phyloP scores from a whole-genome alignment of 2,797 vertebrate genomes.

The Ctenosaura bakeri region DNA sequence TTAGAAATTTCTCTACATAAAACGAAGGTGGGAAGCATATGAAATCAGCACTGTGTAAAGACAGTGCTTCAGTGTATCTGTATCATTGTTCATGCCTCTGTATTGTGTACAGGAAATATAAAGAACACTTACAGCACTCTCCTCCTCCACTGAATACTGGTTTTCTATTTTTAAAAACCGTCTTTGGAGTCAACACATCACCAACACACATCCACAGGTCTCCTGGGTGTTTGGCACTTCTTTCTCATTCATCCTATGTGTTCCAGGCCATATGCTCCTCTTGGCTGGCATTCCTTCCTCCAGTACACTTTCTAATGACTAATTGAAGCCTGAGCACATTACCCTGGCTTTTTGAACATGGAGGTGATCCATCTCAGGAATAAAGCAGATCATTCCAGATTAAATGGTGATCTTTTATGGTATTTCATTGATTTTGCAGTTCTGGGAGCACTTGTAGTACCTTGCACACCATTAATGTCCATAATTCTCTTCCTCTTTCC shows the following conservation, averaged over 20 bases:
- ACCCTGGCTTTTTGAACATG: neutral
- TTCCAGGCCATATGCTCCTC: slow-evolving; percentile 45
- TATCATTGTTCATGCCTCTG: neutral
- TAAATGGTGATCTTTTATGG: slow-evolving; percentile 5
- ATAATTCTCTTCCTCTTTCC: neutral
- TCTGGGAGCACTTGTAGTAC: neutral
- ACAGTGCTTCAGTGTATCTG: neutral
- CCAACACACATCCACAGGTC: neutral
- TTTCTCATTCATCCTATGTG: slow-evolving; percentile 5
- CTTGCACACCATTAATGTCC: slow-evolving; percentile 1
- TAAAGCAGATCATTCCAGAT: neutral
- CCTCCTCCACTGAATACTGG: neutral
- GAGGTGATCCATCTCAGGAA: slow-evolving; percentile 4
- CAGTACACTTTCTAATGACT: slow-evolving; percentile 16
- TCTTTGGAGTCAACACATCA: neutral
- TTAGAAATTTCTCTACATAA: neutral
- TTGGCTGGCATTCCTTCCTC: slow-evolving; percentile 26
- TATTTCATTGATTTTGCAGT: neutral
- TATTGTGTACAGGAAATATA: neutral
- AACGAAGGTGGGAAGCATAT: neutral
- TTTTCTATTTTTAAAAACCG: neutral
- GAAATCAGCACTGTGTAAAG: neutral
- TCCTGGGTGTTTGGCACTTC: slow-evolving; percentile 19
- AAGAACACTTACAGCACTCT: neutral
- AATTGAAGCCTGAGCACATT: slow-evolving; percentile 30